Evolutionary conservation across 2,888 invertebrate genomes (phyloP), one percentile per base, ranked within the genome.

Genomic region (Amblyjoppa proteus): DNA sequence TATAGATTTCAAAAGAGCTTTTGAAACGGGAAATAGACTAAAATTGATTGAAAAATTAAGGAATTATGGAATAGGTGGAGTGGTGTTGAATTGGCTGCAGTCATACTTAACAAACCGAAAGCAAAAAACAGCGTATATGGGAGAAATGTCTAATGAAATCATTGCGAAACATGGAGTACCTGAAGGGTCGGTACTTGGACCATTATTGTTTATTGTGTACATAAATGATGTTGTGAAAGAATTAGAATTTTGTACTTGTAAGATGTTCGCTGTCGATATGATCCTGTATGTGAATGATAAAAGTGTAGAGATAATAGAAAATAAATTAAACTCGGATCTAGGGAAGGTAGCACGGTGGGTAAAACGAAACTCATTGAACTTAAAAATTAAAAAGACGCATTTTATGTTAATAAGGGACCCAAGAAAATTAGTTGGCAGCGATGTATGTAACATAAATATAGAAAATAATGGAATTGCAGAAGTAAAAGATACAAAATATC

Each of bases 1-100:
- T 58, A 51, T 86, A 16, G 87, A 87, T n/a, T 70, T 87, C 0
- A 81, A 76, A 74, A 58, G 84, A 45, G 84, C 84, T 0, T 87
- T 87, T 49, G 87, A 82, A 38, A 85, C 85, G 1, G 41, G 83
- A 6, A 34, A 82, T 45, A 61, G 75, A 28, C 25, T 75, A 4
- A 34, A 71, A 49, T 66, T 85, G 38, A 9, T 85, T 3, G 51
- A 68, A 11, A 87, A 87, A 75, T 2, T 87, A 34, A 3, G 4
- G 5, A 53, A 69, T 53, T 76, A 77, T 58, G 87, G 85, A 58
- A 76, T 85, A 28, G 34, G 7, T n/a, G 83, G 77, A 41, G 77
- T 9, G 13, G 74, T 28, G 5, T 16, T 41, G 45, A 25, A 58
- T 16, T 74, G 61, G 45, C 3, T 74, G 28, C 6, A 74, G 28